Conservation (phyloP, 2,888 invertebrate species). For the Polyommatus iphigenia region DNA sequence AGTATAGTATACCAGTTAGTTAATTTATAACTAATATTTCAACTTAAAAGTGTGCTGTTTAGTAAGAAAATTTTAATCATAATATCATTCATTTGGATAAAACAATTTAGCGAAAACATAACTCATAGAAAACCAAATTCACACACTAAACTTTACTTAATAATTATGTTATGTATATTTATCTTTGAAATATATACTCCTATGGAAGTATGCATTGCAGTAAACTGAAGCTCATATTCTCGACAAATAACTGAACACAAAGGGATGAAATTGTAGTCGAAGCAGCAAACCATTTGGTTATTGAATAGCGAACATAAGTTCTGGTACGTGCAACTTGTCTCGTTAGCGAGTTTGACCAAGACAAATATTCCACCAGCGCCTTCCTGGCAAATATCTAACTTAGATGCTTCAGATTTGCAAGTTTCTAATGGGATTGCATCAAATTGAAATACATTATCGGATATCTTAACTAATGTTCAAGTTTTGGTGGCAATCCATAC, state of each 20-base stretch:
- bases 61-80: too few relatives aligned
- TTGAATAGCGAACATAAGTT: conserved; percentile 18
- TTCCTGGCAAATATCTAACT: conserved; percentile 23
- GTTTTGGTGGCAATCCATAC: background rate
- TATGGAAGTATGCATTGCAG: background rate
- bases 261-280: conserved; percentile 15
- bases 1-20: too few relatives aligned
- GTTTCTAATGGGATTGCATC: conserved; percentile 9
- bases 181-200: background rate
- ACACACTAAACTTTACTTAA: too few relatives aligned
- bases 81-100: too few relatives aligned
- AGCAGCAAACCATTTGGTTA: conserved; percentile 19
- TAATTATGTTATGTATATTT: too few relatives aligned
- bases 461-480: background rate
- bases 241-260: background rate
- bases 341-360: conserved; percentile 42
- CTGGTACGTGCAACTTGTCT: conserved; percentile 43
- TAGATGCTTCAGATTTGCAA: conserved; percentile 15
- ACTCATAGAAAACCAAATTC: too few relatives aligned
- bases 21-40: too few relatives aligned
- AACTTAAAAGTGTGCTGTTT: too few relatives aligned
- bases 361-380: conserved; percentile 26
- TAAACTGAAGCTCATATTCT: background rate
- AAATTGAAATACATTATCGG: conserved; percentile 13
- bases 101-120: too few relatives aligned